Evolutionary conservation across 2,888 invertebrate species (phyloP).

Genomic region (Aspidapion aeneum): DNA sequence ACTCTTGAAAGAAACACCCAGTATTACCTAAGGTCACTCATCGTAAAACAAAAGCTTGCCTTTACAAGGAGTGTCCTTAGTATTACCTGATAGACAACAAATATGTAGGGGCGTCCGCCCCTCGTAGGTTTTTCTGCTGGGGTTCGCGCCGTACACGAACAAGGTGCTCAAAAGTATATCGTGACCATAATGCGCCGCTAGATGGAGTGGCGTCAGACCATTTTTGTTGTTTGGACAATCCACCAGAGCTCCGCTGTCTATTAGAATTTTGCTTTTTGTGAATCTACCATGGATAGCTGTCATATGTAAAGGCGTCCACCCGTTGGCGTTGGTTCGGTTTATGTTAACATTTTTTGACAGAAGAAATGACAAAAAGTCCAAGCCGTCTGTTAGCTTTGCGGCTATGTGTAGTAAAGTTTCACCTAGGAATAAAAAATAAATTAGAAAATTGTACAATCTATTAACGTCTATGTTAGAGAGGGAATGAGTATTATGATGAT

Average conservation of each 20-base stretch:
- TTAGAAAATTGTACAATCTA: too few species aligned
- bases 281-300: conserved; percentile 64
- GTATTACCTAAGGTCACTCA: too few species aligned
- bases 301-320: conserved; percentile 61
- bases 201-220: conserved; percentile 59
- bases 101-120: conserved; percentile 60
- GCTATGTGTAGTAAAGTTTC: conserved; percentile 58
- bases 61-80: not conserved
- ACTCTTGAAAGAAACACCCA: too few species aligned
- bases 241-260: conserved; percentile 56
- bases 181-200: conserved; percentile 60
- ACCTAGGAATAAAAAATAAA: conserved; percentile 20
- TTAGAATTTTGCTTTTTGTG: conserved; percentile 57
- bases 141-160: conserved; percentile 50
- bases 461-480: too few species aligned
- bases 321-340: conserved; percentile 56
- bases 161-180: conserved; percentile 54
- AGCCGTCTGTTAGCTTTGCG: conserved; percentile 57
- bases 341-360: conserved; percentile 53
- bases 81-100: conserved; percentile 56
- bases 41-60: too few species aligned
- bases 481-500: too few species aligned
- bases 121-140: conserved; percentile 48
- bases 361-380: conserved; percentile 56
- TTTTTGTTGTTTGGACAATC: conserved; percentile 58